Conservation (phyloP, 2,888 invertebrate species). For the Nemurella pictetii region DNA sequence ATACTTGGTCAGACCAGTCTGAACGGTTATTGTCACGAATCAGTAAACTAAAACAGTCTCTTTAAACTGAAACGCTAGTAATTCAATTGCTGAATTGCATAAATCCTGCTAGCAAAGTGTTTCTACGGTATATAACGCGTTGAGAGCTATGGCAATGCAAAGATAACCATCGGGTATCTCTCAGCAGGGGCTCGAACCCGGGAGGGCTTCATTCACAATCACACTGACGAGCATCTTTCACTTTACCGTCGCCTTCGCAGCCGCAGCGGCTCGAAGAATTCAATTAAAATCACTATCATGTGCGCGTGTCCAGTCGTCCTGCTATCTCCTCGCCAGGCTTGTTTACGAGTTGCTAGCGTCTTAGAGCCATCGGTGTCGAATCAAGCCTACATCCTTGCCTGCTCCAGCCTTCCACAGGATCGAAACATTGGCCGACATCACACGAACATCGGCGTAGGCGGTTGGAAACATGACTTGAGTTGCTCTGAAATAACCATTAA, state of each 20-base stretch:
- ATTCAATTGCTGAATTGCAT: neutral
- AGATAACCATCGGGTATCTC: neutral
- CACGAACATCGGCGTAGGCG: too few species aligned
- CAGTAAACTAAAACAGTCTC: neutral
- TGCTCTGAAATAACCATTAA: too few species aligned
- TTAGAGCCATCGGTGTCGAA: too few species aligned
- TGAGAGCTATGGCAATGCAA: neutral
- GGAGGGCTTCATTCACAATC: slow-evolving; percentile 1
- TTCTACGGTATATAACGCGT: too few species aligned
- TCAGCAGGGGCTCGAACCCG: slow-evolving; percentile 13
- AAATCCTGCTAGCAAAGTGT: neutral
- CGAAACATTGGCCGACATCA: too few species aligned
- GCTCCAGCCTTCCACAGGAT: too few species aligned
- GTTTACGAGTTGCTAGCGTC: too few species aligned
- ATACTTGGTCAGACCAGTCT: too few species aligned
- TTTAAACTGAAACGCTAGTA: neutral
- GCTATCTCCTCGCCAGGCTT: too few species aligned
- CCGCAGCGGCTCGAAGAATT: neutral
- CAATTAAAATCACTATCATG: neutral
- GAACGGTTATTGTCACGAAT: neutral
- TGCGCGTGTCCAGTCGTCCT: neutral
- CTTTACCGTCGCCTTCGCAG: neutral
- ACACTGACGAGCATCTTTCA: neutral
- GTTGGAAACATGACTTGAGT: too few species aligned
- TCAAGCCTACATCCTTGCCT: too few species aligned